Base-by-base conservation (phyloP, 2,888 invertebrate genomes). In the Pyralis farinalis region DNA sequence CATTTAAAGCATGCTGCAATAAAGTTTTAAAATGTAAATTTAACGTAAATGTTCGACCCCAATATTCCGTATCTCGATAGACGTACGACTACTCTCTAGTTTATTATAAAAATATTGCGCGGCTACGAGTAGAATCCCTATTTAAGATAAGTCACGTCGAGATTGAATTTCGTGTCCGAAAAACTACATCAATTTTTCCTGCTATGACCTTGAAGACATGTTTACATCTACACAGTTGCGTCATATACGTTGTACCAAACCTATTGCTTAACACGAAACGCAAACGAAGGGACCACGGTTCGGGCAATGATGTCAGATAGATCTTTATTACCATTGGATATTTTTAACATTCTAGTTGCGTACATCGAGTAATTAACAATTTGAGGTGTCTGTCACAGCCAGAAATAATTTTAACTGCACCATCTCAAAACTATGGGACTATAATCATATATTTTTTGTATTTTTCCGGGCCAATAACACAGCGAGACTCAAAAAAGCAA, bases 211-310 rank as follows among this genome's bases (percentile, higher is more conserved):
- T 25, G 5, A 25, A 25, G 25, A 25, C 25, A 25, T 25, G 25
- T 25, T 25, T 25, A 25, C 16, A 16, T 16, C 16, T 3, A 16
- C 16, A 4, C 25, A 5, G n/a, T 25, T 25, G 25, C 25, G 25
- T 25, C 25, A 25, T 16, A 16, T 16, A 16, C 16, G 16, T n/a
- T 4, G 25, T 25, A 25, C 25, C 25, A 5, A 37, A 38, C 32
- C 29, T 41, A 41, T 43, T 43, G 37, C 46, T 36, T 36, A 43
- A 43, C 41, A 41, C 32, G 31, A 28, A 35, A 37, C 41, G 41
- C 31, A 16, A 34, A 42, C 35, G 33, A 33, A 46, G 37, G 25
- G 20, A 10, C 36, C 27, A 1, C 7, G 25, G 29, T 33, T 34
- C 36, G 43, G 33, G 25, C 16, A 34, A 37, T 46, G 42, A 46